Conservation (phyloP, 37 sponge, comb jelly and placozoan species). For the Amphimedon queenslandica region DNA sequence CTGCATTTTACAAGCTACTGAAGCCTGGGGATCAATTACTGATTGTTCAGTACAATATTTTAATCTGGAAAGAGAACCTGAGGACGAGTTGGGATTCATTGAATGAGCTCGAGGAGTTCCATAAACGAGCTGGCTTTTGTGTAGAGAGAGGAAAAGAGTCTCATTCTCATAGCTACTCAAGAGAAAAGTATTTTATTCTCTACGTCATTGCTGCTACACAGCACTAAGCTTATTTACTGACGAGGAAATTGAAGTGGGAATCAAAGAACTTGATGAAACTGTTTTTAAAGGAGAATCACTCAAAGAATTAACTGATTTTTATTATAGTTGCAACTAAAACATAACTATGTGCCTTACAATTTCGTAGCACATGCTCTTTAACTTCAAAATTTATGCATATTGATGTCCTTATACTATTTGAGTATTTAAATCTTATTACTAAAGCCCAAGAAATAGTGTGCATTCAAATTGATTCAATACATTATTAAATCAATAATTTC, state of each 20-base stretch:
- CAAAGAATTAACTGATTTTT: neutral
- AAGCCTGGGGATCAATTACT: too few relatives aligned
- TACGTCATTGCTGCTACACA: neutral
- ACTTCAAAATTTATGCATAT: too few relatives aligned
- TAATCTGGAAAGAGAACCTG: too few relatives aligned
- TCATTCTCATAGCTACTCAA: neutral
- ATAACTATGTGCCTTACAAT: too few relatives aligned
- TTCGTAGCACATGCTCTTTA: too few relatives aligned
- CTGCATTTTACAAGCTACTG: too few relatives aligned
- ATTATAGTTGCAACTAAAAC: neutral
- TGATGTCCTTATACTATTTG: too few relatives aligned
- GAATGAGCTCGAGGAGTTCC: neutral
- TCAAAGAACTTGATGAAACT: neutral
- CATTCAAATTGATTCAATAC: too few relatives aligned
- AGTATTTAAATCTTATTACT: too few relatives aligned
- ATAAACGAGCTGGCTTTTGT: neutral
- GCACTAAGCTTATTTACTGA: neutral
- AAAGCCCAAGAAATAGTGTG: too few relatives aligned
- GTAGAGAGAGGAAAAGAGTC: neutral
- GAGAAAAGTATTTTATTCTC: neutral
- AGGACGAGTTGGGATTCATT: neutral
- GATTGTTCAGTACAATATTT: too few relatives aligned
- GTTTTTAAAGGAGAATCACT: neutral
- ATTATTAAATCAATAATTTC: too few relatives aligned
- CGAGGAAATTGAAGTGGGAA: constrained; percentile 12